phyloP scores from a whole-genome alignment of 2,113 vertebrate species.

The Nothobranchius kuhntae region DNA sequence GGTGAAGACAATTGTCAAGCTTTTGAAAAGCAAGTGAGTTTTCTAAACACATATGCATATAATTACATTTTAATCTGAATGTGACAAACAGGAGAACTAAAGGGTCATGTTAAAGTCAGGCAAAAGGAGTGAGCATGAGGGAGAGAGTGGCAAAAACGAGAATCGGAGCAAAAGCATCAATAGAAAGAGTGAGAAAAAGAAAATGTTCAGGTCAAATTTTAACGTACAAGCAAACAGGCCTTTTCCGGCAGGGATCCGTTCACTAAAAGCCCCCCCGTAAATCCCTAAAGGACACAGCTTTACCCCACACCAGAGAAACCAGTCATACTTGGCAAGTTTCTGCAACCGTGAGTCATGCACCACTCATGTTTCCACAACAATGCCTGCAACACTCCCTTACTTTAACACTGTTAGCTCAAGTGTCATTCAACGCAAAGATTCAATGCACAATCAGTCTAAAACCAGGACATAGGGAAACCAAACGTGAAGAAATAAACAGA shows the following conservation, averaged over 20 bases:
- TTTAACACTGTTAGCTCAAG: conserved; percentile 19
- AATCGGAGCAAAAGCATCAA: conserved; percentile 24
- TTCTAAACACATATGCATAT: neutral
- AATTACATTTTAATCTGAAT: conserved; percentile 11
- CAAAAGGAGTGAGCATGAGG: conserved; percentile 13
- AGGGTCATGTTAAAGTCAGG: conserved; percentile 28
- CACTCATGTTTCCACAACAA: conserved; percentile 37
- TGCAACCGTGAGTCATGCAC: conserved; percentile 50
- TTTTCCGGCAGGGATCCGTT: conserved; percentile 42
- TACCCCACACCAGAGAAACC: conserved; percentile 34
- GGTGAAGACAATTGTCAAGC: conserved; percentile 1
- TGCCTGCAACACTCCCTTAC: conserved; percentile 10
- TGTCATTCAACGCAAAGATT: conserved; percentile 19
- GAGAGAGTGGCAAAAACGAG: conserved; percentile 24
- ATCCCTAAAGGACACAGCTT: conserved; percentile 26
- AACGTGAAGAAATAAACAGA: conserved; percentile 36
- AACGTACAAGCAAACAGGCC: conserved; percentile 40
- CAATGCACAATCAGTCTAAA: conserved; percentile 44
- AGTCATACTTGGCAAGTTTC: conserved; percentile 21
- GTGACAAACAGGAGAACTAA: conserved; percentile 23
- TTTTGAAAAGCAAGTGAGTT: conserved; percentile 19
- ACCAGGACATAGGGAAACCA: conserved; percentile 16
- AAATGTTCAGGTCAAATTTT: conserved; percentile 28
- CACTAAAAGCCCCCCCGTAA: conserved; percentile 26
- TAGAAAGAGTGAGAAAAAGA: conserved; percentile 24